These are phyloP conservation scores for Oreotrochilus melanogaster DNA, from an alignment of 2,113 vertebrate species.

Conservation along the genomic window DNA sequence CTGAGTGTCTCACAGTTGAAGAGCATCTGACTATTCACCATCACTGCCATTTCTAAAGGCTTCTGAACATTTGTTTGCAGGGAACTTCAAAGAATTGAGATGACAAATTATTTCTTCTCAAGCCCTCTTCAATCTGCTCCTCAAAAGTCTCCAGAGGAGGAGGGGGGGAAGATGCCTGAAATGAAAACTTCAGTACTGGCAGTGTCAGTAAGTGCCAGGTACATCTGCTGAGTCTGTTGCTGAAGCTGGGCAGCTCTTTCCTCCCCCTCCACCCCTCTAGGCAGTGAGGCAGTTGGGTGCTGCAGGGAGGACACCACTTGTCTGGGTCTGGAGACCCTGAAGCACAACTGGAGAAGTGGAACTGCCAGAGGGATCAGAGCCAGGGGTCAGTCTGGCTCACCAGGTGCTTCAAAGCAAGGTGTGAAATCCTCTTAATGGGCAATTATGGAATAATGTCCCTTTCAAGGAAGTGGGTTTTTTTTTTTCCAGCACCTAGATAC, in stretches of 20 bases:
- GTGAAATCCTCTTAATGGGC: conserved; percentile 44
- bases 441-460: background rate
- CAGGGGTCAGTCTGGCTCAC: background rate
- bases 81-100: background rate
- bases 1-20: background rate
- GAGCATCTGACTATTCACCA: background rate
- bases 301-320: background rate
- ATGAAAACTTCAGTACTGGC: background rate
- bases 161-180: background rate
- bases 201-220: accelerated
- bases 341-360: background rate
- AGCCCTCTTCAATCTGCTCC: background rate
- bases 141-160: background rate
- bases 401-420: conserved; percentile 33
- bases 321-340: background rate
- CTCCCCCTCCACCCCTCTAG: too few species aligned
- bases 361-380: background rate
- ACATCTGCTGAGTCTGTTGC: background rate
- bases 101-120: background rate
- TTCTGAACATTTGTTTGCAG: background rate
- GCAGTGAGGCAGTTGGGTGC: background rate
- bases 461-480: background rate
- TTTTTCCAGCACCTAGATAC: background rate
- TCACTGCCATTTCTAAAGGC: background rate
- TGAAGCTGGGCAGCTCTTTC: background rate